These are phyloP conservation scores for Baronia brevicornis DNA, from an alignment of 2,888 invertebrate genomes.

Conservation along the genomic window DNA sequence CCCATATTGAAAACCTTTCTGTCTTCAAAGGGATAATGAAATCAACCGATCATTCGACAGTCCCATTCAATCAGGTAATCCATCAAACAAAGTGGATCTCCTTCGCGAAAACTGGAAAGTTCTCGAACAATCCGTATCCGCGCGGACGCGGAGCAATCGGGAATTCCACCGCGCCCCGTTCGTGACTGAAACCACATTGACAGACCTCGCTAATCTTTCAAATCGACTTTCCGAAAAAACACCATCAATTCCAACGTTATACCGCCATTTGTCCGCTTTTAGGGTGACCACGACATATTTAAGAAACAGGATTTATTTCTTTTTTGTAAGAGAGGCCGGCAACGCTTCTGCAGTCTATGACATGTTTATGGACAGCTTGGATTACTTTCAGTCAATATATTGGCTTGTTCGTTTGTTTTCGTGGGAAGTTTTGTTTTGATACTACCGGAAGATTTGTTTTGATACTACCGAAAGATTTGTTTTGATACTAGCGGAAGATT, in stretches of 20 bases:
- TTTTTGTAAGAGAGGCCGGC: no score
- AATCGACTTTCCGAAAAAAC: conserved; percentile 18
- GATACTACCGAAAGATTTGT: no score
- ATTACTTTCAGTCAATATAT: no score
- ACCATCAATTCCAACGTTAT: conserved; percentile 19
- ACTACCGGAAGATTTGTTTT: no score
- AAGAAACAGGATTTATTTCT: no score
- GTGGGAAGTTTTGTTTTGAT: no score
- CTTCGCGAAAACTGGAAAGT: background rate
- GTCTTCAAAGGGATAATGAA: background rate
- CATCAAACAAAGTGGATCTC: background rate
- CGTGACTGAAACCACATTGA: conserved; percentile 5
- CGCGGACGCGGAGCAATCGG: background rate
- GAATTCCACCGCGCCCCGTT: conserved; percentile 1
- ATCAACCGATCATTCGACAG: conserved; percentile 5
- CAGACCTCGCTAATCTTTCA: conserved; percentile 13
- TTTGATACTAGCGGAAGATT: no score
- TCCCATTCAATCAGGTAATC: conserved; percentile 5
- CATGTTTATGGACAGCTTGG: no score
- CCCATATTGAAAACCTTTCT: background rate
- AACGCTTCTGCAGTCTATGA: no score
- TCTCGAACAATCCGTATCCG: no score
- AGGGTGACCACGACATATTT: conserved; percentile 4
- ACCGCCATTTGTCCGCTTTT: conserved; percentile 15
- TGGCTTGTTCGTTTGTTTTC: no score